A percentile compares a stretch with the other conserved stretches of the same genome.
These are phyloP conservation scores for Haliaeetus leucogaster DNA, from an alignment of 2,113 vertebrate species.

Conservation along the genomic window DNA sequence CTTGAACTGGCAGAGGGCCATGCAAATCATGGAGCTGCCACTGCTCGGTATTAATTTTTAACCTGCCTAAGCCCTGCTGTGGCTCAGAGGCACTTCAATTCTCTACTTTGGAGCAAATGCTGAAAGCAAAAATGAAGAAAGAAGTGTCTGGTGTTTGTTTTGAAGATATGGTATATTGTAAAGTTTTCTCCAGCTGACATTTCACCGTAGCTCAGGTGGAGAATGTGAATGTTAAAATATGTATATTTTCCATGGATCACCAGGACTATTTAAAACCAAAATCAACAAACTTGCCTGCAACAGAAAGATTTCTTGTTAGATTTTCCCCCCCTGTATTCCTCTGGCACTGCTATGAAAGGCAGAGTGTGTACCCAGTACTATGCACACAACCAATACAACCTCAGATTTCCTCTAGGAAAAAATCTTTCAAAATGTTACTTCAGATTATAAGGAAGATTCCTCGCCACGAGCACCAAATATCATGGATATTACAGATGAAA, in stretches of 20 bases:
- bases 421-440: background rate
- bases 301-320: background rate
- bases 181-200: background rate
- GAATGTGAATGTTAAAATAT: background rate
- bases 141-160: background rate
- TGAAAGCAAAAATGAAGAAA: background rate
- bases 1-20: background rate
- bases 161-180: background rate
- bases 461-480: background rate
- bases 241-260: slow-evolving; percentile 13
- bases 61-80: background rate
- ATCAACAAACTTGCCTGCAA: background rate
- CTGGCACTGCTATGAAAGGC: background rate
- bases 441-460: background rate
- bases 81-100: background rate
- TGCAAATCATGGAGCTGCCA: background rate
- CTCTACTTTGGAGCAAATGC: background rate
- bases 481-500: background rate
- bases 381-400: background rate
- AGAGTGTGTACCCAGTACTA: background rate
- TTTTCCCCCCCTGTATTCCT: background rate
- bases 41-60: background rate
- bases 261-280: background rate
- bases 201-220: background rate
- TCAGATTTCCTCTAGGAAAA: background rate